Base-by-base conservation (phyloP, 2,113 vertebrate genomes). In the Scomber japonicus region DNA sequence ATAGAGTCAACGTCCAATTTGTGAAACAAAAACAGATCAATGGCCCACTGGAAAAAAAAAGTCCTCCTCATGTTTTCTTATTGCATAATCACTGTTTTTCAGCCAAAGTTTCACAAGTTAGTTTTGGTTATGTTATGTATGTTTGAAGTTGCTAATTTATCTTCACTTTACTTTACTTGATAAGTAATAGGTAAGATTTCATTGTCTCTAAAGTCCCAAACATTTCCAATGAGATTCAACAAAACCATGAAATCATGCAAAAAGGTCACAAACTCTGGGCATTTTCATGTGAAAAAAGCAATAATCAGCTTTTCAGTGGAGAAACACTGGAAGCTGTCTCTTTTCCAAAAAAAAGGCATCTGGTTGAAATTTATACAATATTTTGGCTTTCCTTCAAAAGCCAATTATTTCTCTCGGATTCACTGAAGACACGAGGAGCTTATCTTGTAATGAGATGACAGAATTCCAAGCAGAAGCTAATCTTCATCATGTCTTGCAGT, bases 401-500 rank as follows among this genome's bases (percentile, higher is more conserved):
- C 60, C 46, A 89, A 85, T 86, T 89, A 88, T 88, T 85, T 89
- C 21, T 10, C 51, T 70, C 15, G 3, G 62, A 84, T 65, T 53
- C 30, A 10, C 76, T 67, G 27, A 85, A 75, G 57, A 86, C 53
- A 75, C 3, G 2, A 24, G 27, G 10, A 66, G 35, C 66, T 89
- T 85, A 88, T 92, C 74, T 72, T 74, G 30, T 71, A 88, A 80
- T 78, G 72, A 81, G 51, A 60, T 57, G 68, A 65, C 61, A 78
- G 59, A 77, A 60, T 16, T 45, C 60, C 60, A 62, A 77, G 73
- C 78, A 84, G 67, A 77, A 80, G 78, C 66, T 78, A 74, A 85
- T 85, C 66, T 78, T 56, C 19, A 46, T 78, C 83, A 51, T 84
- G 65, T 77, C 87, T 15, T 51, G 56, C 24, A 67, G 80, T 85